A percentile compares a stretch with the other conserved stretches of the same genome.
These are phyloP conservation scores for Xyrauchen texanus DNA, from an alignment of 2,113 vertebrate species.

Conservation along the genomic window DNA sequence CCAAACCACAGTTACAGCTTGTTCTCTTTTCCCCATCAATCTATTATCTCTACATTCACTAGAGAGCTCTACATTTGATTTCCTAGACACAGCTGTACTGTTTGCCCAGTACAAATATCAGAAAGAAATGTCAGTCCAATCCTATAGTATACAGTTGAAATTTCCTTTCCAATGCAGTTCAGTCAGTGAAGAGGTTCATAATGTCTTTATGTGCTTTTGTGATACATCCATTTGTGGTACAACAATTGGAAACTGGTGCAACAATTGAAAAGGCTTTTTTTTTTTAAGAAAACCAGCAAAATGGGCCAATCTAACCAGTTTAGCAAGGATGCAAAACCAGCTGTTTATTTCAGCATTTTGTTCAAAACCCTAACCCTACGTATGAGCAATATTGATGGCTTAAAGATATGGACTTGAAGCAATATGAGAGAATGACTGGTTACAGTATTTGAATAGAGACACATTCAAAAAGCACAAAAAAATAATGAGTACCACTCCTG, in stretches of 20 bases:
- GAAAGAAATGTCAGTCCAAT: neutral
- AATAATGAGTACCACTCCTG: neutral
- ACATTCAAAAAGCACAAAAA: neutral
- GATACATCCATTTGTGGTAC: constrained; percentile 2
- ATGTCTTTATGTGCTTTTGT: neutral
- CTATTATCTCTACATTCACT: constrained; percentile 30
- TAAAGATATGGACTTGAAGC: no score
- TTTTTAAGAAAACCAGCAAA: neutral
- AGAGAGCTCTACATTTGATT: constrained; percentile 33
- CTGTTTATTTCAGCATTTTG: no score
- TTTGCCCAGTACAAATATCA: constrained; percentile 20
- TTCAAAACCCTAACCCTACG: no score
- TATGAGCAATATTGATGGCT: no score
- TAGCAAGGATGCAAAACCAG: no score
- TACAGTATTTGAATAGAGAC: neutral
- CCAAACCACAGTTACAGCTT: constrained; percentile 37
- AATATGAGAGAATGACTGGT: neutral
- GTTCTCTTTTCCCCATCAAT: constrained; percentile 28
- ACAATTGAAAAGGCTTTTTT: neutral
- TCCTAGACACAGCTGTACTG: neutral
- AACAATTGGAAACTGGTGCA: neutral
- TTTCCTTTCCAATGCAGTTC: neutral
- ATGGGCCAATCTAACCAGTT: no score
- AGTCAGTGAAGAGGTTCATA: neutral
- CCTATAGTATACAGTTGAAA: neutral